These are phyloP conservation scores for Ylistrum balloti DNA, from an alignment of 1,140 invertebrate genomes.

Conservation along the genomic window DNA sequence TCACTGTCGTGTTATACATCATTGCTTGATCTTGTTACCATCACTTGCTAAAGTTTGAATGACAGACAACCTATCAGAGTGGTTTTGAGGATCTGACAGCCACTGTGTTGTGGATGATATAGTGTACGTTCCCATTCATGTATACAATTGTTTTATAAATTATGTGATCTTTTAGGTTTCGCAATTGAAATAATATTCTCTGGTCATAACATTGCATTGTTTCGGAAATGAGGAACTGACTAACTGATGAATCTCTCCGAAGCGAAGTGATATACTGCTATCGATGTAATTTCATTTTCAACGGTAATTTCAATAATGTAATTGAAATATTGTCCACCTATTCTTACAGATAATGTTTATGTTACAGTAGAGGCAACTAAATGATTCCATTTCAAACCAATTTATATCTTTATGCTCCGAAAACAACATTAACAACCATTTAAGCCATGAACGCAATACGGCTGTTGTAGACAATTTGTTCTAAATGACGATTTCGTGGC, in stretches of 20 bases:
- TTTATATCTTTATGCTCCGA: neutral
- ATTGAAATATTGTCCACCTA: neutral
- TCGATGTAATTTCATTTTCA: neutral
- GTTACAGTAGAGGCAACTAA: neutral
- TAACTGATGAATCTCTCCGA: neutral
- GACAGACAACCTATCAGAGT: neutral
- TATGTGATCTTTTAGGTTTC: too few relatives aligned
- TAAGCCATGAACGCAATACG: neutral
- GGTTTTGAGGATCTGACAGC: neutral
- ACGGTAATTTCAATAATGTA: neutral
- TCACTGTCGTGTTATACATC: neutral
- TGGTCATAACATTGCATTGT: too few relatives aligned
- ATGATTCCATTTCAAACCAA: conserved; percentile 14
- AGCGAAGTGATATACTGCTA: neutral
- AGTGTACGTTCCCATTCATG: neutral
- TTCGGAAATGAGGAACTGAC: too few relatives aligned
- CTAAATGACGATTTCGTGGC: neutral
- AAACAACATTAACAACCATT: neutral
- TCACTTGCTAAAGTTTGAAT: neutral
- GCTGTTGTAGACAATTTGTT: neutral
- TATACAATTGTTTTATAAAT: neutral
- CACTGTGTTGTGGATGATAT: neutral
- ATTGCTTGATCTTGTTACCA: neutral
- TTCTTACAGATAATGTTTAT: neutral
- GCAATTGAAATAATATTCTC: too few relatives aligned